Evolutionary conservation across 1,140 invertebrate species (phyloP).

Genomic region (Apis dorsata): DNA sequence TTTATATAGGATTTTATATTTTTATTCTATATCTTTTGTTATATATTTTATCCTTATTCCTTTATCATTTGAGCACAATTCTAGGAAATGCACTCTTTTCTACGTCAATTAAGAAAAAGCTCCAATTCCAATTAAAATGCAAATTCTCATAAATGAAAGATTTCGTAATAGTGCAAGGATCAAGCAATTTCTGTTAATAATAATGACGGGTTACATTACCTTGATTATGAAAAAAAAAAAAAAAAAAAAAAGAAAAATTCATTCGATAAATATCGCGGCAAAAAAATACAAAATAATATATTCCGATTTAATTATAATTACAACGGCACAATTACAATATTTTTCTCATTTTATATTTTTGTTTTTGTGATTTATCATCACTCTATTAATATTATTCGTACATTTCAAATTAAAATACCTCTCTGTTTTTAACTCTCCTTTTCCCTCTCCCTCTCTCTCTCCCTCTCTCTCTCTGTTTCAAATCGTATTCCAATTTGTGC

Average conservation of each 20-base stretch:
- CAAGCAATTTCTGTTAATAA: conserved; percentile 10
- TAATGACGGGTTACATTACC: conserved; percentile 35
- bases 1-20: too few relatives aligned
- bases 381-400: neutral
- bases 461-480: too few relatives aligned
- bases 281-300: neutral
- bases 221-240: conserved; percentile 22
- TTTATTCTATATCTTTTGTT: too few relatives aligned
- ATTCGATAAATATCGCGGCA: conserved; percentile 5
- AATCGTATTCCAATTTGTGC: too few relatives aligned
- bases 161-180: neutral
- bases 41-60: neutral
- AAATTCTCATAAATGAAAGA: neutral
- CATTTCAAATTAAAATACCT: neutral
- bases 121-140: conserved; percentile 21
- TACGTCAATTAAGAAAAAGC: neutral
- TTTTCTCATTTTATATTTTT: neutral
- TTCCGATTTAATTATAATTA: neutral
- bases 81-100: neutral
- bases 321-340: neutral
- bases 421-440: too few relatives aligned
- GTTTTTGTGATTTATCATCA: neutral
- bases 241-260: neutral
- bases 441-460: too few relatives aligned
- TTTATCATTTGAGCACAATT: neutral